These are phyloP conservation scores for Odontophorus gujanensis DNA, from an alignment of 2,113 vertebrate species.

Conservation along the genomic window DNA sequence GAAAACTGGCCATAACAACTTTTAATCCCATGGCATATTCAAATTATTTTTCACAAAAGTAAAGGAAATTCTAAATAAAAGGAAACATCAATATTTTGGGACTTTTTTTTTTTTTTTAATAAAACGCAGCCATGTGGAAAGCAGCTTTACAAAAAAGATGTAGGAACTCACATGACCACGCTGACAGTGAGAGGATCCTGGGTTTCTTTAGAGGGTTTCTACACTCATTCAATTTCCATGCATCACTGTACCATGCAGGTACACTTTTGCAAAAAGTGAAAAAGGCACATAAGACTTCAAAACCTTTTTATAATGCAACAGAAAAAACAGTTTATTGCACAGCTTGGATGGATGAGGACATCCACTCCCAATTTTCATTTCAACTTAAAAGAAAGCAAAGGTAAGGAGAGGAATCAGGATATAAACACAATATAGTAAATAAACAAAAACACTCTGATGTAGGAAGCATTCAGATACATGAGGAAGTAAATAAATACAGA, in stretches of 20 bases:
- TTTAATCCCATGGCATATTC: too few relatives aligned
- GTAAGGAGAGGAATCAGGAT: not conserved
- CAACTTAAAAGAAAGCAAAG: too few relatives aligned
- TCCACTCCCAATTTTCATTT: not conserved
- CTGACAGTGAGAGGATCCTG: too few relatives aligned
- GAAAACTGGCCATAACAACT: too few relatives aligned
- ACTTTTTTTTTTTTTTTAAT: too few relatives aligned
- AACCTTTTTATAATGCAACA: not conserved
- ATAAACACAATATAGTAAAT: not conserved
- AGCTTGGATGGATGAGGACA: not conserved
- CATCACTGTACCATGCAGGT: not conserved
- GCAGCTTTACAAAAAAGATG: too few relatives aligned
- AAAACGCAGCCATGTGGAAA: too few relatives aligned
- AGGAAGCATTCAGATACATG: too few relatives aligned
- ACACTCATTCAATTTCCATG: not conserved
- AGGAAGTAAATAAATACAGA: too few relatives aligned
- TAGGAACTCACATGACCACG: too few relatives aligned
- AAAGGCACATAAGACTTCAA: not conserved
- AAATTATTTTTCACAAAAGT: too few relatives aligned
- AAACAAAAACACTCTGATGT: not conserved
- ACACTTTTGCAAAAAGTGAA: not conserved
- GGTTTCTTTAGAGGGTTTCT: not conserved
- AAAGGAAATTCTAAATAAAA: too few relatives aligned
- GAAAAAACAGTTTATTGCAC: not conserved
- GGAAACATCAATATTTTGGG: not conserved